Percentiles rank a stretch among this genome's conserved stretches.
These are phyloP conservation scores for Pseudomugil gertrudae DNA, from an alignment of 2,797 vertebrate species.

Conservation along the genomic window DNA sequence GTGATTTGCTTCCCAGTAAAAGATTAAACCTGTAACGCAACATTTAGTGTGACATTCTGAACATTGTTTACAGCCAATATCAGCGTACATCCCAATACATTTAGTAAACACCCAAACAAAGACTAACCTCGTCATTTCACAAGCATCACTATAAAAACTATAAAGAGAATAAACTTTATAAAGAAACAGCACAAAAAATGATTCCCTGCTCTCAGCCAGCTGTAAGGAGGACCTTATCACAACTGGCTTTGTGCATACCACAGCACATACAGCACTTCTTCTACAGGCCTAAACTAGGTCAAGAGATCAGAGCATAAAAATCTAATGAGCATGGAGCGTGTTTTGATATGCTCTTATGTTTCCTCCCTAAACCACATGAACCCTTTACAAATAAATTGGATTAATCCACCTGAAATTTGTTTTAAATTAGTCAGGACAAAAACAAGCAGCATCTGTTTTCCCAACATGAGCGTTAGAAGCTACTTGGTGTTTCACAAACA, in stretches of 20 bases:
- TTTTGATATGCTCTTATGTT: conserved; percentile 45
- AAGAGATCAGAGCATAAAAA: conserved; percentile 54
- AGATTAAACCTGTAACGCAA: not conserved
- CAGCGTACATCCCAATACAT: not conserved
- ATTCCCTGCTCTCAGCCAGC: conserved; percentile 8
- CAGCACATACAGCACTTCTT: conserved; percentile 23
- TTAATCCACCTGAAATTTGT: conserved; percentile 28
- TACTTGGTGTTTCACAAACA: not conserved
- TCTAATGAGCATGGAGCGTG: conserved; percentile 63
- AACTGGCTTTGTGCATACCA: conserved; percentile 18
- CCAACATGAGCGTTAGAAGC: conserved; percentile 1
- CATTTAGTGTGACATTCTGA: not conserved
- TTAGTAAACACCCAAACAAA: not conserved
- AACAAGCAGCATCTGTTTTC: conserved; percentile 15
- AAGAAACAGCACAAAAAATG: not conserved
- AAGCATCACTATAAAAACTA: not conserved
- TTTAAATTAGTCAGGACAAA: conserved; percentile 10
- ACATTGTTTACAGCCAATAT: not conserved
- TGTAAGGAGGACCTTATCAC: not conserved
- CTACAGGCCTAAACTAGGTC: conserved; percentile 53
- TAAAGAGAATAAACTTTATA: not conserved
- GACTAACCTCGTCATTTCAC: too few relatives aligned
- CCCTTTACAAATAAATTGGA: conserved; percentile 30
- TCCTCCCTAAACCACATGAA: conserved; percentile 35
- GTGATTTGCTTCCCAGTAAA: not conserved